Percentiles rank a stretch among this genome's conserved stretches.
phyloP scores from a whole-genome alignment of 2,797 vertebrate genomes.

The Halcyon badia region DNA sequence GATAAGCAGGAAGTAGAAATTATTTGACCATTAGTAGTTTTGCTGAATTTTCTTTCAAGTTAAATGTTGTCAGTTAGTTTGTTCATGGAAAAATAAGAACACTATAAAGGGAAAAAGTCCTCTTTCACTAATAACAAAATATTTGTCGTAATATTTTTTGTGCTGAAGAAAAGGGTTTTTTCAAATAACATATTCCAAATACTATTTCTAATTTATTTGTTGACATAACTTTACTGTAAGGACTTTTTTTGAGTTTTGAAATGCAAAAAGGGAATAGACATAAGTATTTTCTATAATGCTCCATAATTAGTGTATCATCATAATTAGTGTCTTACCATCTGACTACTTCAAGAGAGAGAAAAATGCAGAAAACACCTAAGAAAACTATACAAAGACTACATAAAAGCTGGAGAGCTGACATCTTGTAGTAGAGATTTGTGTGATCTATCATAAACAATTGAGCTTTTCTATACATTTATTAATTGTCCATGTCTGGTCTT shows the following conservation, averaged over 20 bases:
- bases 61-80: not conserved
- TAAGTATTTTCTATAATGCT: not conserved
- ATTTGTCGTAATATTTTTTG: not conserved
- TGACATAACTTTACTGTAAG: not conserved
- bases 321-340: not conserved
- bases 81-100: not conserved
- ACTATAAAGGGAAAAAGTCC: not conserved
- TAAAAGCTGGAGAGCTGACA: not conserved
- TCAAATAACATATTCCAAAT: not conserved
- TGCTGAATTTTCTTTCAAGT: not conserved
- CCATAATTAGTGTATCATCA: not conserved
- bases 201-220: not conserved
- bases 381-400: not conserved
- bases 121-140: not conserved
- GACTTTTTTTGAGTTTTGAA: not conserved
- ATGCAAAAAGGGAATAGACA: not conserved
- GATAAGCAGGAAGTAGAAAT: not conserved
- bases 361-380: not conserved
- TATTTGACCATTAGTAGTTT: not conserved
- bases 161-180: not conserved
- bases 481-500: not conserved
- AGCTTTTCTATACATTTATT: slow-evolving; percentile 29
- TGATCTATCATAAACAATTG: not conserved
- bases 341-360: not conserved
- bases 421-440: not conserved